These are phyloP conservation scores for Paracanthobrama guichenoti DNA, from an alignment of 2,113 vertebrate species.

Conservation along the genomic window DNA sequence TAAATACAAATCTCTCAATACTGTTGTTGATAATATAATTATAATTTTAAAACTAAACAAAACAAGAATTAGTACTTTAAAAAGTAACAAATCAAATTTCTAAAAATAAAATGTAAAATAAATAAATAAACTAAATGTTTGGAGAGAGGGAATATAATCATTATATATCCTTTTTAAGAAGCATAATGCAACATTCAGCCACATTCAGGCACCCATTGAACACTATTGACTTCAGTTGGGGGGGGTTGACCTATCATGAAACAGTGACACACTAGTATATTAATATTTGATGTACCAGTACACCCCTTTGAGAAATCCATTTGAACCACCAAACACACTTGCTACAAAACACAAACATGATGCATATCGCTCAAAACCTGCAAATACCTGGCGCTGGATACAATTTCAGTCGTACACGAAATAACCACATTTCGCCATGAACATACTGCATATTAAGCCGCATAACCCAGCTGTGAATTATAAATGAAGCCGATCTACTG, in stretches of 20 bases:
- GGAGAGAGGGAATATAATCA: background rate
- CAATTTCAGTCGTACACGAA: background rate
- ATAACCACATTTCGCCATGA: constrained; percentile 36
- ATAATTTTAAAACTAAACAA: background rate
- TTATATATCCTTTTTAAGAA: background rate
- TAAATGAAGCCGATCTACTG: constrained; percentile 66
- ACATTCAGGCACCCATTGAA: background rate
- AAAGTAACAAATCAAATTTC: background rate
- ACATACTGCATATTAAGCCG: constrained; percentile 27
- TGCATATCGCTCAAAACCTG: background rate
- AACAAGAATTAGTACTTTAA: background rate
- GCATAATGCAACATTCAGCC: background rate
- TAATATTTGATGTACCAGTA: constrained; percentile 74
- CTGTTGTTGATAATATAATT: background rate
- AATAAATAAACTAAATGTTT: background rate
- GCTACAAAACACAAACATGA: background rate
- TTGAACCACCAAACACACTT: constrained; percentile 10
- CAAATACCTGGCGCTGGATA: constrained; percentile 12
- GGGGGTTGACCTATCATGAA: constrained; percentile 70
- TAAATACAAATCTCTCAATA: background rate
- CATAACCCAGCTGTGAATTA: constrained; percentile 63
- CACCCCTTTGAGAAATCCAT: constrained; percentile 68
- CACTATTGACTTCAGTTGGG: constrained; percentile 26
- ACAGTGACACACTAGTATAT: constrained; percentile 72
- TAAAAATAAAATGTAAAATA: background rate